Base-by-base conservation (phyloP, 2,797 vertebrate genomes). In the Apodemus agrarius region DNA sequence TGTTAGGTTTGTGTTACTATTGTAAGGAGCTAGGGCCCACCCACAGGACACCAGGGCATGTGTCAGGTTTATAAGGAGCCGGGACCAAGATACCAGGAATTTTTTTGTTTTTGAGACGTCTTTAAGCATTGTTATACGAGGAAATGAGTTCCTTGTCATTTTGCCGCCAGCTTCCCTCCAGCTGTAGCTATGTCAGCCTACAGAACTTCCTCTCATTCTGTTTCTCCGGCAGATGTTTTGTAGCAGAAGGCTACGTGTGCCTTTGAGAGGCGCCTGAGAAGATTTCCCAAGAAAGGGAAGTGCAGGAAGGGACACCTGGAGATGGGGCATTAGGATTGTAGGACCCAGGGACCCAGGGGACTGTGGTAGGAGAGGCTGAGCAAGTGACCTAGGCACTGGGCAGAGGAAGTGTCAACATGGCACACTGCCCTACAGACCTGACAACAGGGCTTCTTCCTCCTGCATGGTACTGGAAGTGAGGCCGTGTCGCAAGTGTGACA, bases 371-470 rank as follows among this genome's bases (percentile, higher is more conserved):
- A 72, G 63, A 78, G 59, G 29, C 67, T 22, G 72, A 40, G 34
- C 11, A 34, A 72, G 54, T 40, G 93, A 40, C 43, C 8, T 4
- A 69, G 85, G 78, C 57, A 5, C 54, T 91, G 82, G 67, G 81
- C 97, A 93, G 89, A 76, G 75, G 92, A 96, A 89, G 80, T 90
- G 54, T 92, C 76, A 57, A 76, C 40, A 82, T 2, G 3, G 10
- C 40, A 9, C 16, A 13, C 59, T 24, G 52, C 63, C 22, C 65
- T 65, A 7, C 29, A 52, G 40, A 76, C 46, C 75, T 75, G 78
- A 57, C 26, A 40, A 40, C 1, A 22, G 63, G 72, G 7, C 67
- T 95, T 96, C 67, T 94, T 96, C 95, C 90, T 90, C 59, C 59
- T 80, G 40, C 2, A 0, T 2, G 59, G 91, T 37, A 63, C 72